A percentile compares a stretch with the other conserved stretches of the same genome.
phyloP scores from a whole-genome alignment of 2,797 vertebrate species.

The Amazona ochrocephala region DNA sequence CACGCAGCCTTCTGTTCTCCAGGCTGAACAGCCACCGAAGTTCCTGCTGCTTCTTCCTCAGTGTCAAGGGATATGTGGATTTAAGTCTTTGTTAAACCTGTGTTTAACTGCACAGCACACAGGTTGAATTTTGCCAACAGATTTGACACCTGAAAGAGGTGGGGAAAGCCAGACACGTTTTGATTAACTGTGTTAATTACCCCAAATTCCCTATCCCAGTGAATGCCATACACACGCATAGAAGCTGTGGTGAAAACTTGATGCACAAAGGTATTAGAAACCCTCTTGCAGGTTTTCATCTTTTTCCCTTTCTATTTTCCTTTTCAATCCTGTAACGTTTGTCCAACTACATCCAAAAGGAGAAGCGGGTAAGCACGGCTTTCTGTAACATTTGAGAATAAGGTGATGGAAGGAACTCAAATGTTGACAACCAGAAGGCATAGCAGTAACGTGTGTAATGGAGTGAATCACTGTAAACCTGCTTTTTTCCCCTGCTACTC shows the following conservation, averaged over 20 bases:
- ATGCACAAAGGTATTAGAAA: not conserved
- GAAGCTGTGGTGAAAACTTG: not conserved
- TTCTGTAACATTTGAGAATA: not conserved
- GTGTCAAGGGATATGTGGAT: not conserved
- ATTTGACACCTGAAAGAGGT: not conserved
- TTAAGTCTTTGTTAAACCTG: not conserved
- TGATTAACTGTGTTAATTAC: not conserved
- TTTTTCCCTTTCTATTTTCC: not conserved
- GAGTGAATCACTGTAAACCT: not conserved
- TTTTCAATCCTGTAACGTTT: slow-evolving; percentile 42
- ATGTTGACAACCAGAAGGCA: not conserved
- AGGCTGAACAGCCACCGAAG: no score
- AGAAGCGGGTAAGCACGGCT: slow-evolving; percentile 50
- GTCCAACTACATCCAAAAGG: slow-evolving; percentile 32
- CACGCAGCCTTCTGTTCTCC: no score
- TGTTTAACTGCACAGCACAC: not conserved
- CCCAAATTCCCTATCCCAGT: not conserved
- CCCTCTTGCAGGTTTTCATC: slow-evolving; percentile 15
- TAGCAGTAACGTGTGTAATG: not conserved
- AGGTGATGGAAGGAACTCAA: slow-evolving; percentile 6
- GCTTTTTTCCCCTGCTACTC: not conserved
- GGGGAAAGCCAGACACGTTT: not conserved
- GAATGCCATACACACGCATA: not conserved
- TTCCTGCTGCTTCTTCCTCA: not conserved
- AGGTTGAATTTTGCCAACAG: not conserved